Conservation (phyloP, 2,888 invertebrate species). For the Lepidonotus clava region DNA sequence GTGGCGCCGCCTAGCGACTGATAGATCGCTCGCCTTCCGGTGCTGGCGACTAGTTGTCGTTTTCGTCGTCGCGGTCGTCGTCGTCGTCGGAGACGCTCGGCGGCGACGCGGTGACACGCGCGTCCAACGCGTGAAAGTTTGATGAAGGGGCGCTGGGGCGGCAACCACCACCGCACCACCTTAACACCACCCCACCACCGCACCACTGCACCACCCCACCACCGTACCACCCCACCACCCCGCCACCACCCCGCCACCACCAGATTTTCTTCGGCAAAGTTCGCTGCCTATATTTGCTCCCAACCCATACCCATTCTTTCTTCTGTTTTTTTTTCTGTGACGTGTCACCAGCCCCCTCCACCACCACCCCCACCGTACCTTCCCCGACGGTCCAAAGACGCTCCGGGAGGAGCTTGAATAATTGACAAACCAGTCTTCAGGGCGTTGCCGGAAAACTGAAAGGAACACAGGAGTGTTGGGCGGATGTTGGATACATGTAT, state of each 20-base stretch:
- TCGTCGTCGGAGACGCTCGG: background rate
- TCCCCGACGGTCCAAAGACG: background rate
- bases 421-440: constrained; percentile 31
- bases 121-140: constrained; percentile 15
- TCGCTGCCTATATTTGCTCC: background rate
- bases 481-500: no score
- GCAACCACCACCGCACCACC: background rate
- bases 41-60: no score
- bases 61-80: no score
- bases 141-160: constrained; percentile 22
- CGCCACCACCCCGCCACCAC: no score
- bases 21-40: background rate
- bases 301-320: no score
- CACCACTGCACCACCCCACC: no score
- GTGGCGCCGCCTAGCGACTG: background rate
- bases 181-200: no score
- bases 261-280: constrained; percentile 31
- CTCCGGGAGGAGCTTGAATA: constrained; percentile 8
- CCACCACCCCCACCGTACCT: no score
- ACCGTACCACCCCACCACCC: no score
- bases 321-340: no score
- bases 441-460: background rate
- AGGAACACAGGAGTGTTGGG: no score
- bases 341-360: no score
- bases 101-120: constrained; percentile 12